These are phyloP conservation scores for Drosophila kanapiae DNA, from an alignment of 1,140 invertebrate species.

Conservation along the genomic window DNA sequence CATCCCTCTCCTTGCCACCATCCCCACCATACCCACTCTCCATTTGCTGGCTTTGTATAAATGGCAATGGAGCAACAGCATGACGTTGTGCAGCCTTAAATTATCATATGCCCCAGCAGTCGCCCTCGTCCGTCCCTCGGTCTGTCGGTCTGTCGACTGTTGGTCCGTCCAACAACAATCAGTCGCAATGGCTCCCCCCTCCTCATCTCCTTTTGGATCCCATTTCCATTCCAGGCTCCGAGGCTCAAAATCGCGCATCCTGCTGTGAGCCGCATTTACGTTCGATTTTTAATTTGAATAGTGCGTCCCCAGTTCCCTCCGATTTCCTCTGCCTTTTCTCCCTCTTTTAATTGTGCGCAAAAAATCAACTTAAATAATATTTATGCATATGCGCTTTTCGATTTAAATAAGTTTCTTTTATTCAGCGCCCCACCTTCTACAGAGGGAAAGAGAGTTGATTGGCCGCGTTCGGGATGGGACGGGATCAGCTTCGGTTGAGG, in stretches of 20 bases:
- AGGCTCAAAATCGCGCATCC: slow-evolving; percentile 66
- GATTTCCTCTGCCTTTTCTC: slow-evolving; percentile 11
- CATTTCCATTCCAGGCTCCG: slow-evolving; percentile 25
- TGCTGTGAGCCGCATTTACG: slow-evolving; percentile 83
- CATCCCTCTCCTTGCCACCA: not conserved
- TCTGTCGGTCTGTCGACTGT: slow-evolving; percentile 5
- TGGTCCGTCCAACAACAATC: slow-evolving; percentile 61
- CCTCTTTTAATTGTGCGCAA: slow-evolving; percentile 76
- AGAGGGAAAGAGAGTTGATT: slow-evolving; percentile 26
- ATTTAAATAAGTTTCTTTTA: slow-evolving; percentile 75
- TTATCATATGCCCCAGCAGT: slow-evolving; percentile 78
- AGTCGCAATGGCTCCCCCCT: slow-evolving; percentile 15
- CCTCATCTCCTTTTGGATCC: not conserved
- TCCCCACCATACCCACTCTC: not conserved
- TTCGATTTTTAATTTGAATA: slow-evolving; percentile 84
- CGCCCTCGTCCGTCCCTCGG: slow-evolving; percentile 26
- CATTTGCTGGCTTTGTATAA: slow-evolving; percentile 62
- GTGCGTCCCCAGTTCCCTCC: slow-evolving; percentile 30
- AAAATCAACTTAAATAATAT: slow-evolving; percentile 81
- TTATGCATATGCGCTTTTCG: slow-evolving; percentile 77
- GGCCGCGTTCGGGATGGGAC: slow-evolving; percentile 15
- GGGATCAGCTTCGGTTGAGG: not conserved
- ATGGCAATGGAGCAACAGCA: slow-evolving; percentile 81
- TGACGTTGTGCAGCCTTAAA: slow-evolving; percentile 83
- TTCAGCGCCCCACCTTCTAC: slow-evolving; percentile 33